These are phyloP conservation scores for Phrynocephalus forsythii DNA, from an alignment of 2,797 vertebrate genomes.

Conservation along the genomic window DNA sequence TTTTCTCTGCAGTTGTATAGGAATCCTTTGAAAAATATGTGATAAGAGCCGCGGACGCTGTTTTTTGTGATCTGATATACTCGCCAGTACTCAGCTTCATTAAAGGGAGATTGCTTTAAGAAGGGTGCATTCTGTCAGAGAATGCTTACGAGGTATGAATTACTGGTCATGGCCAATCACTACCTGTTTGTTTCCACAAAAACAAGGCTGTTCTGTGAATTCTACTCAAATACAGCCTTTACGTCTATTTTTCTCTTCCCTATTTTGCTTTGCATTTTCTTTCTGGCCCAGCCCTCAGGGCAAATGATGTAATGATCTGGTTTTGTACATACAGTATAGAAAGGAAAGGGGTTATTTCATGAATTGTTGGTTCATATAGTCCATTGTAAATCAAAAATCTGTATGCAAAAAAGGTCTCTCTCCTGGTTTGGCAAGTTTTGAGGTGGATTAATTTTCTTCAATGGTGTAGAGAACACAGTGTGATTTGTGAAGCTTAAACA, in stretches of 20 bases:
- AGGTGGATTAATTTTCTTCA: conserved; percentile 12
- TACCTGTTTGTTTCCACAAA: conserved; percentile 80
- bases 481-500: conserved; percentile 42
- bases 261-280: conserved; percentile 79
- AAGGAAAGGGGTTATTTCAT: conserved; percentile 72
- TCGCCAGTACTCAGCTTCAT: conserved; percentile 66
- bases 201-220: conserved; percentile 79
- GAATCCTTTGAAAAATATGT: background rate
- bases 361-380: conserved; percentile 75
- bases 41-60: conserved; percentile 40
- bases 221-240: conserved; percentile 79
- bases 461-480: background rate
- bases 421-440: background rate
- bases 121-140: conserved; percentile 67
- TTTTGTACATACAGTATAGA: conserved; percentile 40
- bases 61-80: conserved; percentile 66
- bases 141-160: conserved; percentile 72
- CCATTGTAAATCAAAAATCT: conserved; percentile 76
- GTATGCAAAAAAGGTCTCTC: conserved; percentile 48
- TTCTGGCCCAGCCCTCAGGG: conserved; percentile 75
- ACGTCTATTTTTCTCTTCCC: conserved; percentile 70
- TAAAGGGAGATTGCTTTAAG: conserved; percentile 68
- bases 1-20: background rate
- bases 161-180: conserved; percentile 74
- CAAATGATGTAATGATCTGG: conserved; percentile 78